Evolutionary conservation across 2,113 vertebrate genomes (phyloP), one percentile per base, ranked within the genome.

Genomic region (Odontophorus gujanensis): DNA sequence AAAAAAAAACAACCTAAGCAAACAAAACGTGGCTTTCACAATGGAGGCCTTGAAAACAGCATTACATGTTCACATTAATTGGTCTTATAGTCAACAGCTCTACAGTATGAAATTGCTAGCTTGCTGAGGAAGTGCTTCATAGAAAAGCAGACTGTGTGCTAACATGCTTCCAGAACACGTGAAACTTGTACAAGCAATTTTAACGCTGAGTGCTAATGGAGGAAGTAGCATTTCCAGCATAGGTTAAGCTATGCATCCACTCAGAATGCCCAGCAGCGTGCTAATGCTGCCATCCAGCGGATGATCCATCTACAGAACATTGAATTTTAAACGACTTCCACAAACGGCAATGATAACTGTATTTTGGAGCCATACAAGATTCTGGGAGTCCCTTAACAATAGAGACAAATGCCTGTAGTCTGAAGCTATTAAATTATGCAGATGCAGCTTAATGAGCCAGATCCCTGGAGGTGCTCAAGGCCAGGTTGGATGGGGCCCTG

Each of bases 271-370:
- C 51, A 92, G 30, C 48, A 40, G 67, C 0, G 13, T 18, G 86
- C 40, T 61, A 84, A 26, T 97, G 86, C 93, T 95, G 96, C 97
- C 97, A 95, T 86, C 96, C 91, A 77, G 97, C 75, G 97, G 96
- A 40, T 7, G 21, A 12, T 10, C 6, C 10, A 3, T 36, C 34
- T 20, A 68, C 30, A 51, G 42, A 17, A 2, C 17, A 4, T 28
- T 73, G 47, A 65, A 45, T 28, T 72, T 63, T 15, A 63, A 65
- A 24, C 18, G 9, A 2, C 47, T 66, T 34, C 20, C 89, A 47
- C 34, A 19, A 83, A 13, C 2, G 2, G 22, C 16, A 45, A 80
- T 42, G 28, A 24, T 8, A 67, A 80, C 32, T 7, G 15, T n/a
- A 45, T 74, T 67, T 72, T 43, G 77, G 32, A 61, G 47, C 40